Conservation (phyloP, 2,888 invertebrate genomes). For the Micoletzkya japonica region DNA sequence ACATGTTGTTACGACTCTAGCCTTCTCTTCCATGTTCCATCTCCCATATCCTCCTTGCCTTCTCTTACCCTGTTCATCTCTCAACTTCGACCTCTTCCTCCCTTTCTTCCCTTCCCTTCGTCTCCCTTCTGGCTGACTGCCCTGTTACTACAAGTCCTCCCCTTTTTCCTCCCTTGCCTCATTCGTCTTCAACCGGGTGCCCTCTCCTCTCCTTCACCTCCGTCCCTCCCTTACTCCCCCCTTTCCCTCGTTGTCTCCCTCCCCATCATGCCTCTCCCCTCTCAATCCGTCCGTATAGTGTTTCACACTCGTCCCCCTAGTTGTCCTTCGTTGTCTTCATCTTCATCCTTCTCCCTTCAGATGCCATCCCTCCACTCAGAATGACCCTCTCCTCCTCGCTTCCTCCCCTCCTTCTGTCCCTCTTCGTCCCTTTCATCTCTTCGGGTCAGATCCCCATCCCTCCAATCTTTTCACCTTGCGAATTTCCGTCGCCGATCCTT, state of each 20-base stretch:
- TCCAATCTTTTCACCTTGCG: slow-evolving; percentile 49
- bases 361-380: slow-evolving; percentile 2
- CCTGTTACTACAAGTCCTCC: too few species aligned
- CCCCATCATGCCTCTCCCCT: slow-evolving; percentile 7
- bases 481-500: slow-evolving; percentile 45
- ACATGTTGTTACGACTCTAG: too few species aligned
- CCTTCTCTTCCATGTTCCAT: too few species aligned
- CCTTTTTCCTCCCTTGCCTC: neutral
- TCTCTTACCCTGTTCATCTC: neutral
- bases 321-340: neutral
- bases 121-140: too few species aligned
- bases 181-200: neutral
- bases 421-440: neutral
- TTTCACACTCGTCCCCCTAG: neutral
- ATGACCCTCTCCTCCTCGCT: neutral
- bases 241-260: slow-evolving; percentile 6
- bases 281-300: slow-evolving; percentile 1
- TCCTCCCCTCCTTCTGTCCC: neutral
- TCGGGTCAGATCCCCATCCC: slow-evolving; percentile 39
- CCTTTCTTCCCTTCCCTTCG: neutral
- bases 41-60: neutral
- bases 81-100: neutral
- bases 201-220: neutral
- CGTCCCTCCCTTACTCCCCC: neutral
- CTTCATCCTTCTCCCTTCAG: neutral